Evolutionary conservation across 2,797 vertebrate species (phyloP).

Genomic region (Uromys caudimaculatus): DNA sequence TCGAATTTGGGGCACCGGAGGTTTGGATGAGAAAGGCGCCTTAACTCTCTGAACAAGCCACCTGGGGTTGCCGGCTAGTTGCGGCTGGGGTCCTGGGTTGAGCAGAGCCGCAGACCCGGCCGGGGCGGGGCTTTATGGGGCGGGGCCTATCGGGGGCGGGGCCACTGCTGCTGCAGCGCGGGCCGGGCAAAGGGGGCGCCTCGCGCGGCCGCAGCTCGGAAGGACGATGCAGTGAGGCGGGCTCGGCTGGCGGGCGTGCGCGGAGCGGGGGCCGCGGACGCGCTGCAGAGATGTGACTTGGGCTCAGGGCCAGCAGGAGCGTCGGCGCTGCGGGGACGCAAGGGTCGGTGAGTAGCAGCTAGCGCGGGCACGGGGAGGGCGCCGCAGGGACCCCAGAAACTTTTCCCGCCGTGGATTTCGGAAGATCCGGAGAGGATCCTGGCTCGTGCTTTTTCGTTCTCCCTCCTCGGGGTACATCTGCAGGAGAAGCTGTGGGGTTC

Average conservation of each 20-base stretch:
- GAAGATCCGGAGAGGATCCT: neutral
- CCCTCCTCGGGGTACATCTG: neutral
- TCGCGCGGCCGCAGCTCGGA: neutral
- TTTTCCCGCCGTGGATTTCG: constrained; percentile 70
- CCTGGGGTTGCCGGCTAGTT: neutral
- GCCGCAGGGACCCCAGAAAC: constrained; percentile 67
- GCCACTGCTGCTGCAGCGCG: constrained; percentile 39
- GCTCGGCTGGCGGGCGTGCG: constrained; percentile 41
- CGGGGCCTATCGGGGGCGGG: constrained; percentile 9
- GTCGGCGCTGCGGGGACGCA: constrained; percentile 57
- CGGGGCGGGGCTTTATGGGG: neutral
- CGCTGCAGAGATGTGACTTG: constrained; percentile 83
- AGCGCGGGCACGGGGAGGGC: neutral
- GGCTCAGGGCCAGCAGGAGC: constrained; percentile 58
- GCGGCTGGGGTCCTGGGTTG: neutral
- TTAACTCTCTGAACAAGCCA: neutral
- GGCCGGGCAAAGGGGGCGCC: constrained; percentile 70
- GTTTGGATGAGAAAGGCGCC: neutral
- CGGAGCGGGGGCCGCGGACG: constrained; percentile 51
- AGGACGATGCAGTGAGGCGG: constrained; percentile 39
- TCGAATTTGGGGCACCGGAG: neutral
- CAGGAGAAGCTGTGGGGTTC: neutral
- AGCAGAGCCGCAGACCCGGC: neutral
- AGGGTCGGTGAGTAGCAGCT: constrained; percentile 73
- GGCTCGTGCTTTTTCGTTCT: neutral